These are phyloP conservation scores for Perccottus glenii DNA, from an alignment of 2,113 vertebrate species.

Conservation along the genomic window DNA sequence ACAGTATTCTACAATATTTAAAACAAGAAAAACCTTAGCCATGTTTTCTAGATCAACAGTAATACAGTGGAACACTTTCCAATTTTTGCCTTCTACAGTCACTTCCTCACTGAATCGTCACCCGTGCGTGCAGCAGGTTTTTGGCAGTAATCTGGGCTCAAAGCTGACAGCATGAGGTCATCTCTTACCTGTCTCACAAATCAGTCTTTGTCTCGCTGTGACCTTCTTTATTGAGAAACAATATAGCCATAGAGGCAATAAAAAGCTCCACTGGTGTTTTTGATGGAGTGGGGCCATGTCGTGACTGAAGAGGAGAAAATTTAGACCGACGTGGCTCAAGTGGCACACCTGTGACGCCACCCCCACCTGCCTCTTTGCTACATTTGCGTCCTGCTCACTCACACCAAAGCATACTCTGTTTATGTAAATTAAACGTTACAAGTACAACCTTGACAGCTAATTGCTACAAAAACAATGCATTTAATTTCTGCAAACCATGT, in stretches of 20 bases:
- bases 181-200: slow-evolving; percentile 43
- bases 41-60: slow-evolving; percentile 17
- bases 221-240: slow-evolving; percentile 45
- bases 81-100: slow-evolving; percentile 7
- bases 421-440: slow-evolving; percentile 17
- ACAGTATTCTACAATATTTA: not conserved
- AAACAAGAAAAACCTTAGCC: not conserved
- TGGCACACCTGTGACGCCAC: slow-evolving; percentile 35
- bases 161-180: slow-evolving; percentile 47
- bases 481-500: not conserved
- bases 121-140: slow-evolving; percentile 14
- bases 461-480: slow-evolving; percentile 16
- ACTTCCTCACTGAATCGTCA: slow-evolving; percentile 7
- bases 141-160: not conserved
- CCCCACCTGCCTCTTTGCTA: slow-evolving; percentile 31
- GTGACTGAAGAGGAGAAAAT: slow-evolving; percentile 42
- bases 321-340: slow-evolving; percentile 35
- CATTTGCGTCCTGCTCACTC: slow-evolving; percentile 2
- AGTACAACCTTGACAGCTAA: slow-evolving; percentile 25
- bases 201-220: slow-evolving; percentile 36
- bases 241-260: slow-evolving; percentile 24
- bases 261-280: slow-evolving; percentile 34
- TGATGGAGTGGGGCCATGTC: slow-evolving; percentile 40
- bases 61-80: slow-evolving; percentile 7
- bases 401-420: not conserved